Evolutionary conservation across 2,113 vertebrate species (phyloP).

Genomic region (Isurus oxyrinchus): DNA sequence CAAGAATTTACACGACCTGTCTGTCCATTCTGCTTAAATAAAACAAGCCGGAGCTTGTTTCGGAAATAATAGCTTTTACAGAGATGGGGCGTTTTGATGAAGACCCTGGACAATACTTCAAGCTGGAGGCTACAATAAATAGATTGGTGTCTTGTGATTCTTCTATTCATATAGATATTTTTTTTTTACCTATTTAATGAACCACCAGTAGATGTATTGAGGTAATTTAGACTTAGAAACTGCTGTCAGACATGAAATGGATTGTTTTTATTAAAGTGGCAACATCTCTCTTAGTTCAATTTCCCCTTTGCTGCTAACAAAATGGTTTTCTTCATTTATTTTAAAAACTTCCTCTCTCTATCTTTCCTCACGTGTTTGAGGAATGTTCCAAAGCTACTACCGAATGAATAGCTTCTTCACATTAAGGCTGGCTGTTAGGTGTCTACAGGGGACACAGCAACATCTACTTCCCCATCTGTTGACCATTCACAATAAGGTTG

Average conservation of each 20-base stretch:
- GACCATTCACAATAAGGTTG: not conserved
- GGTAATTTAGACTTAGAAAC: slow-evolving; percentile 30
- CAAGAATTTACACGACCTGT: not conserved
- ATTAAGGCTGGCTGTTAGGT: not conserved
- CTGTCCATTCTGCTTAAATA: not conserved
- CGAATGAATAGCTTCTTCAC: not conserved
- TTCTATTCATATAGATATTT: not conserved
- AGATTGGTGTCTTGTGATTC: not conserved
- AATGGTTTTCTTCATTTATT: slow-evolving; percentile 9
- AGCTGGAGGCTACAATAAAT: not conserved
- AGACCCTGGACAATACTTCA: not conserved
- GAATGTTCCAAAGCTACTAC: not conserved
- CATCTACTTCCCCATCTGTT: not conserved
- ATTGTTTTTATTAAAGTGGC: slow-evolving; percentile 22
- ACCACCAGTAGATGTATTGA: slow-evolving; percentile 18
- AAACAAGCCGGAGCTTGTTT: not conserved
- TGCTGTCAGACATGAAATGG: slow-evolving; percentile 5
- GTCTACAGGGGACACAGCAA: not conserved
- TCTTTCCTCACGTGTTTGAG: not conserved
- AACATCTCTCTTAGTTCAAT: not conserved
- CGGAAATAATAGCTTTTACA: not conserved
- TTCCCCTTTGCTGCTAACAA: not conserved
- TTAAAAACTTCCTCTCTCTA: not conserved
- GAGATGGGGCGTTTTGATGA: not conserved
- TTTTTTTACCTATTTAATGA: slow-evolving; percentile 17